phyloP scores from a whole-genome alignment of 2,113 vertebrate genomes.

The Calyptomena viridis region DNA sequence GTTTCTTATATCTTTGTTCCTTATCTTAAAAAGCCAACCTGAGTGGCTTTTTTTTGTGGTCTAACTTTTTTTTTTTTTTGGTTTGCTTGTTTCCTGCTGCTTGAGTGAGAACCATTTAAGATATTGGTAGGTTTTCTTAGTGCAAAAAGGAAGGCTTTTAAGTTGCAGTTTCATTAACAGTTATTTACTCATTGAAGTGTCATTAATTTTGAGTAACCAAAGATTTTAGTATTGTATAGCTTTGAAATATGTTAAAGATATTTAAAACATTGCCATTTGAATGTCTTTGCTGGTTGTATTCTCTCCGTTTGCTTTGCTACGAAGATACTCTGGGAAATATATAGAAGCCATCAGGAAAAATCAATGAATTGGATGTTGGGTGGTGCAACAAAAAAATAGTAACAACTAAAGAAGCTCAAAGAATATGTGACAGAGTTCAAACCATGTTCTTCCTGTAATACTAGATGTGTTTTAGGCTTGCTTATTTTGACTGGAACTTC shows the following conservation, averaged over 20 bases:
- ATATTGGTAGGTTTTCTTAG: neutral
- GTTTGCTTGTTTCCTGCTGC: conserved; percentile 40
- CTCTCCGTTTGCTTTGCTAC: neutral
- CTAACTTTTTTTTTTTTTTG: conserved; percentile 18
- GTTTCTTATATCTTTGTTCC: conserved; percentile 78
- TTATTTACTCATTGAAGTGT: neutral
- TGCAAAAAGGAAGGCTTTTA: neutral
- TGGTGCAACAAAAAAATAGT: neutral
- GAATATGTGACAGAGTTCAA: neutral
- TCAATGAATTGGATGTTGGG: neutral
- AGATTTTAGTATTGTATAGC: neutral
- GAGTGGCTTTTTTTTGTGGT: conserved; percentile 71
- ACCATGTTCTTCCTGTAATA: neutral
- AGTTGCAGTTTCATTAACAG: neutral
- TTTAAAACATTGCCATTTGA: neutral
- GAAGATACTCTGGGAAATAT: neutral
- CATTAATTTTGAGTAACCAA: neutral
- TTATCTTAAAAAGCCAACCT: conserved; percentile 82
- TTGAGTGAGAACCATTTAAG: conserved; percentile 1
- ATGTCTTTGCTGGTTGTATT: neutral
- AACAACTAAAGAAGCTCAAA: neutral
- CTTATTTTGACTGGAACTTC: neutral
- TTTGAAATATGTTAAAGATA: neutral
- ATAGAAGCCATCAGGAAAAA: neutral
- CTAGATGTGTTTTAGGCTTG: neutral